These are phyloP conservation scores for Melipona bicolor DNA, from an alignment of 2,888 invertebrate genomes.

Conservation along the genomic window DNA sequence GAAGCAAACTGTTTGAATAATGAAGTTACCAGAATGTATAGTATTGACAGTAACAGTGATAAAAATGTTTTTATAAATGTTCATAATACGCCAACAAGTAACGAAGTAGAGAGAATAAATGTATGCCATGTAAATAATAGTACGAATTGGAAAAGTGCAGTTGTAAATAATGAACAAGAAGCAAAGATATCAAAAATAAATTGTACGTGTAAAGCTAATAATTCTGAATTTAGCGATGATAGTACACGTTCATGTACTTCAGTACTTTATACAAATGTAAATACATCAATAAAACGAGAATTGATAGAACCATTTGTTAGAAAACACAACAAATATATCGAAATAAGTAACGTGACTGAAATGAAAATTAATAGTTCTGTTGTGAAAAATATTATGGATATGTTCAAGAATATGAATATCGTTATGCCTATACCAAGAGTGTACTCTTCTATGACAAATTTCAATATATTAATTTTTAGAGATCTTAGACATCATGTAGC, in stretches of 20 bases:
- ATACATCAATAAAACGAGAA: constrained; percentile 17
- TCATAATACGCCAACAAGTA: constrained; percentile 36
- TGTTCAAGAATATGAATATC: constrained; percentile 10
- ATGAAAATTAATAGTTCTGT: constrained; percentile 15
- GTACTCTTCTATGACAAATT: constrained; percentile 33
- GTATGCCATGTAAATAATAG: constrained; percentile 57
- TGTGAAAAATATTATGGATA: constrained; percentile 23
- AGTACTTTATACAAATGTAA: constrained; percentile 41
- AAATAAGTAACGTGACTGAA: constrained; percentile 36
- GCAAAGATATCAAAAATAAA: constrained; percentile 35
- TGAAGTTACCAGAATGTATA: constrained; percentile 67
- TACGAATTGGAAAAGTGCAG: constrained; percentile 55
- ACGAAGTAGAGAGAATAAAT: constrained; percentile 34
- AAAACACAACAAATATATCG: constrained; percentile 25
- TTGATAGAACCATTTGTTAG: constrained; percentile 19
- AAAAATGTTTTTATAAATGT: constrained; percentile 43
- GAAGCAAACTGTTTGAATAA: constrained; percentile 49
- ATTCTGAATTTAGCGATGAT: constrained; percentile 27
- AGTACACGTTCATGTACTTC: constrained; percentile 33
- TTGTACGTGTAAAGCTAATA: constrained; percentile 46
- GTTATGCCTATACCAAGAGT: constrained; percentile 28
- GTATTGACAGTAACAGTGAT: constrained; percentile 43
- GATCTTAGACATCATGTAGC: constrained; percentile 75
- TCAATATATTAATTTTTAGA: constrained; percentile 66
- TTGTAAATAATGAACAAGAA: constrained; percentile 62